Evolutionary conservation across 2,888 invertebrate genomes (phyloP).

Genomic region (Sinohyriopsis cumingii): DNA sequence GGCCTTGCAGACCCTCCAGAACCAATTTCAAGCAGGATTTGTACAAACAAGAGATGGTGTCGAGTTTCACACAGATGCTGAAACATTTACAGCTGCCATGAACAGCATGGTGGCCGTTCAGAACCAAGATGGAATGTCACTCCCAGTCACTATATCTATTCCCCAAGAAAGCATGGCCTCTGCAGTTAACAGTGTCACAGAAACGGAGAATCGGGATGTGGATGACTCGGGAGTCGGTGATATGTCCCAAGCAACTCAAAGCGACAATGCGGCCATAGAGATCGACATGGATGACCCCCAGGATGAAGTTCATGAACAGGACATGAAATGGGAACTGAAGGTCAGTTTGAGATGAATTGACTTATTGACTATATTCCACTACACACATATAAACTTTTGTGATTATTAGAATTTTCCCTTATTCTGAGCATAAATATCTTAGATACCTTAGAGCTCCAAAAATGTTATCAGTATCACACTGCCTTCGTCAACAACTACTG

Average conservation of each 20-base stretch:
- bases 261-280: conserved; percentile 23
- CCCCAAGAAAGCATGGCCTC: no score
- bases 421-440: no score
- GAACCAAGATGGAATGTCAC: no score
- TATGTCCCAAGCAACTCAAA: conserved; percentile 23
- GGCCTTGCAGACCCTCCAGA: conserved; percentile 24
- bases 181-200: conserved; percentile 1
- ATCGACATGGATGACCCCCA: conserved; percentile 25
- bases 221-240: conserved; percentile 34
- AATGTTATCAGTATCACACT: no score
- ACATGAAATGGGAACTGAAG: conserved; percentile 37
- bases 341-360: conserved; percentile 8
- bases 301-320: conserved; percentile 28
- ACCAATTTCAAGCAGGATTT: conserved; percentile 23
- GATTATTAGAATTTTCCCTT: no score
- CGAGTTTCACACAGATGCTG: conserved; percentile 6
- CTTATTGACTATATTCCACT: no score
- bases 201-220: conserved; percentile 15
- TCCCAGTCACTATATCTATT: no score
- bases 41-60: conserved; percentile 10
- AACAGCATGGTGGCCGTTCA: no score
- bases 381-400: no score
- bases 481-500: no score
- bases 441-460: no score
- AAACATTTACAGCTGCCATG: no score